Base-by-base conservation (phyloP, 2,113 vertebrate species). In the Solenodon paradoxus region DNA sequence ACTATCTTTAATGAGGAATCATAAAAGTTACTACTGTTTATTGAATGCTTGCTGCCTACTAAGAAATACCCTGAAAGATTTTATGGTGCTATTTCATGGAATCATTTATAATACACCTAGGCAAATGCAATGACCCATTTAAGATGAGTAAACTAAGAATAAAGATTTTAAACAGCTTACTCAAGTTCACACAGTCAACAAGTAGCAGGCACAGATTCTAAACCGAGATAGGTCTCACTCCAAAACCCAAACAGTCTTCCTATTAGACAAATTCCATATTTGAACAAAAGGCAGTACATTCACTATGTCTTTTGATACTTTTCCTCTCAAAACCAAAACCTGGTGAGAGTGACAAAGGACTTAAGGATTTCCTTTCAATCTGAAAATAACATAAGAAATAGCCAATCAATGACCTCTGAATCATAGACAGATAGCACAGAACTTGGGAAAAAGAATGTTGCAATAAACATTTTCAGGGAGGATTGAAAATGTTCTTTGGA, bases 401-500 rank as follows among this genome's bases (percentile, higher is more conserved):
- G 61, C 15, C 80, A 68, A 35, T 77, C 30, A 83, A 79, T 38
- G 45, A 59, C 26, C 66, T 80, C 64, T 89, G 71, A 74, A 42
- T 26, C 69, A 86, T 17, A 88, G 19, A 24, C 32, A 85, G 30
- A 3, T 59, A 64, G n/a, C n/a, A 45, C 51, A 89, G 28, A 77
- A 47, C 11, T 94, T 81, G 53, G 80, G 80, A 38, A 32, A 81
- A 80, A 82, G 83, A 81, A 88, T 81, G 12, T 3, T 74, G 79
- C 51, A 45, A 11, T 92, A 59, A 81, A 88, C 78, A 85, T 86
- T 74, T 78, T 49, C 47, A 47, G 17, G 24, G n/a, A 20, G 35
- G 24, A 59, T 20, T 75, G 32, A 95, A 96, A 97, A 94, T 80
- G 51, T 10, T 79, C 42, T 88, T 93, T 96, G 66, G 47, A 69